Base-by-base conservation (phyloP, 1,140 invertebrate species). In the Ectropis grisescens region DNA sequence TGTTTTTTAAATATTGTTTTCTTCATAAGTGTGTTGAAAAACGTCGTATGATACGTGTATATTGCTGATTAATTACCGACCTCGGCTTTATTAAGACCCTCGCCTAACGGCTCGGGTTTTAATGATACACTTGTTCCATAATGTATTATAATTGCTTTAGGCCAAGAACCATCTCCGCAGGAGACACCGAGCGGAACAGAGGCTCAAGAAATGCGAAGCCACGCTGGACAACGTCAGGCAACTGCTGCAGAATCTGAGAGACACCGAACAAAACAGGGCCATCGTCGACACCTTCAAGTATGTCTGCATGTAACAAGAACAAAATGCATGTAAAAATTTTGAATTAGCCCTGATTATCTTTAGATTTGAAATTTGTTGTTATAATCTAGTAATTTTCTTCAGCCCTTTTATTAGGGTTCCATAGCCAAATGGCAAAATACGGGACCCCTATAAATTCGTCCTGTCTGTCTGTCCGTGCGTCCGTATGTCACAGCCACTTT, bases 271-370 rank as follows among this genome's bases (percentile, higher is more conserved):
- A 10, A 74, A 78, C 14, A 50, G 50, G 0, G 51, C 64, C 10
- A 69, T 82, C 1, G 60, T 82, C 0, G 50, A 81, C 11, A 72
- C 71, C 2, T 81, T 80, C 48, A 71, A 55, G 75, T 80, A 14
- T 6, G 24, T n/a, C 24, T 19, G 3, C 16, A 4, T 4, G 8
- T 19, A 19, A 19, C 16, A 19, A 19, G 16, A 3, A 19, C 16
- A 4, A 19, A 3, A 19, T 8, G 8, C 16, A 19, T 8, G 8
- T 19, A 19, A 3, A 19, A 19, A 19, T 8, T 4, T 4, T 4
- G 3, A 19, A 8, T 3, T 19, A 19, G 3, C 8, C 16, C 3
- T 19, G 3, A 19, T 19, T 19, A 19, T 19, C 3, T 8, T 19
- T 19, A 19, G 16, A 19, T 19, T 8, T 19, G 3, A 4, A 19